phyloP scores from a whole-genome alignment of 2,888 invertebrate genomes.

The Cataglyphis cursor region DNA sequence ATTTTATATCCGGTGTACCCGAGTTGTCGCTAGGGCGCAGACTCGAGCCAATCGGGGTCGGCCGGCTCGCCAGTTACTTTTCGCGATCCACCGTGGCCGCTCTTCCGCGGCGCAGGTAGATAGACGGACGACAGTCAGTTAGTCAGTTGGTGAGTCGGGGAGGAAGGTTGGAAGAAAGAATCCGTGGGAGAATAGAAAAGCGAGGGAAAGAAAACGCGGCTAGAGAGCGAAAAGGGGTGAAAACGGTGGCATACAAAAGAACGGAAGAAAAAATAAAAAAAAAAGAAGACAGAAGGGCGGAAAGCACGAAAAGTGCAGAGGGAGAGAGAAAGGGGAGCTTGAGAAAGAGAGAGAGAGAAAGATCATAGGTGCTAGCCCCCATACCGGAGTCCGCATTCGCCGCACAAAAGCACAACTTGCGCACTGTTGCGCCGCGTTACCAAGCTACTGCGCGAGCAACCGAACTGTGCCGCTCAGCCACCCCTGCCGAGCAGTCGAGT shows the following conservation, averaged over 20 bases:
- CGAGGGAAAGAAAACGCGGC: constrained; percentile 18
- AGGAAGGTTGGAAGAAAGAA: constrained; percentile 42
- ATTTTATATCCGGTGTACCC: constrained; percentile 80
- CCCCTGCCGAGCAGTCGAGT: constrained; percentile 75
- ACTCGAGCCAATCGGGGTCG: constrained; percentile 81
- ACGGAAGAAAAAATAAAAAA: constrained; percentile 29
- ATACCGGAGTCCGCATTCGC: constrained; percentile 63
- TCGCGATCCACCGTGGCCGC: constrained; percentile 83
- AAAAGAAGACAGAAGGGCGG: constrained; percentile 18
- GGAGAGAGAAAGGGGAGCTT: background rate
- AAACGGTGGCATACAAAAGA: constrained; percentile 21
- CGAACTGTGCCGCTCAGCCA: constrained; percentile 75
- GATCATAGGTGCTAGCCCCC: constrained; percentile 33
- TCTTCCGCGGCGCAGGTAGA: constrained; percentile 69
- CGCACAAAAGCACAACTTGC: constrained; percentile 77
- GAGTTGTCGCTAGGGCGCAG: constrained; percentile 81
- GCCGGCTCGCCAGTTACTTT: constrained; percentile 83
- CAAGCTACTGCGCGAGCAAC: constrained; percentile 74
- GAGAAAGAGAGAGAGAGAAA: constrained; percentile 33
- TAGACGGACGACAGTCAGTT: constrained; percentile 63
- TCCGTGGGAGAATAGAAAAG: constrained; percentile 33
- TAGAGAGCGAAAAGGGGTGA: constrained; percentile 28
- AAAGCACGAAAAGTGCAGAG: constrained; percentile 41
- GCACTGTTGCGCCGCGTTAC: constrained; percentile 76
- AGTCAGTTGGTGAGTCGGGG: constrained; percentile 57